Percentiles rank a stretch among this genome's conserved stretches.
Conservation (phyloP, 1,140 invertebrate species). For the Musca vetustissima region DNA sequence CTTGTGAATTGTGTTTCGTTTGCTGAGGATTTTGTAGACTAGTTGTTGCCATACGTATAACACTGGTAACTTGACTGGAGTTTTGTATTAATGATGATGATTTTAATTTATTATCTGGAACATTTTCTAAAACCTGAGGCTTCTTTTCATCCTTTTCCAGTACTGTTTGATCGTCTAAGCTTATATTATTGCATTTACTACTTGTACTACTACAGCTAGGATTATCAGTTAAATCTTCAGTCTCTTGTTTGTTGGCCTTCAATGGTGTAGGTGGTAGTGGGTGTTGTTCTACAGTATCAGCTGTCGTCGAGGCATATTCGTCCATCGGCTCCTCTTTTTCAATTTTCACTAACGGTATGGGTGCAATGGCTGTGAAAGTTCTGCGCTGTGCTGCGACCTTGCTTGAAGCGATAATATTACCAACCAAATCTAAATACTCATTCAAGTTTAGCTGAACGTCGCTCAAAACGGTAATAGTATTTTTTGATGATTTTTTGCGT, state of each 20-base stretch:
- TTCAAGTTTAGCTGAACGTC: slow-evolving; percentile 53
- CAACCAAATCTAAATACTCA: slow-evolving; percentile 51
- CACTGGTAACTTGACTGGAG: slow-evolving; percentile 41
- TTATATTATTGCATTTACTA: slow-evolving; percentile 22
- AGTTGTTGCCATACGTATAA: slow-evolving; percentile 51
- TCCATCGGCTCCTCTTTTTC: slow-evolving; percentile 51
- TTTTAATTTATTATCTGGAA: slow-evolving; percentile 6
- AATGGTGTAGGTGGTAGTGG: slow-evolving; percentile 27
- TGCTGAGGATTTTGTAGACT: slow-evolving; percentile 23
- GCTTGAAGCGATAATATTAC: slow-evolving; percentile 51
- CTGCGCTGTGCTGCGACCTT: slow-evolving; percentile 38
- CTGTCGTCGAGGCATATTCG: slow-evolving; percentile 34
- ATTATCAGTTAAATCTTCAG: slow-evolving; percentile 30
- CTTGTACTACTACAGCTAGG: slow-evolving; percentile 27
- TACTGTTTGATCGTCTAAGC: slow-evolving; percentile 5
- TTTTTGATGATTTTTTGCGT: slow-evolving; percentile 34
- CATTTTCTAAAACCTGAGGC: slow-evolving; percentile 5
- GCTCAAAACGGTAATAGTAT: slow-evolving; percentile 48
- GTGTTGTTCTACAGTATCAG: slow-evolving; percentile 14
- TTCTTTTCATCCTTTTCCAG: slow-evolving; percentile 1
- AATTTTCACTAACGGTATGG: slow-evolving; percentile 47
- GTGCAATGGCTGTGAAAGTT: slow-evolving; percentile 42
- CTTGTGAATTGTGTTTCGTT: not conserved
- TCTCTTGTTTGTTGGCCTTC: slow-evolving; percentile 31
- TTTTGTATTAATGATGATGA: slow-evolving; percentile 1